Conservation (phyloP, 2,113 vertebrate genomes). For the Zeus faber region DNA sequence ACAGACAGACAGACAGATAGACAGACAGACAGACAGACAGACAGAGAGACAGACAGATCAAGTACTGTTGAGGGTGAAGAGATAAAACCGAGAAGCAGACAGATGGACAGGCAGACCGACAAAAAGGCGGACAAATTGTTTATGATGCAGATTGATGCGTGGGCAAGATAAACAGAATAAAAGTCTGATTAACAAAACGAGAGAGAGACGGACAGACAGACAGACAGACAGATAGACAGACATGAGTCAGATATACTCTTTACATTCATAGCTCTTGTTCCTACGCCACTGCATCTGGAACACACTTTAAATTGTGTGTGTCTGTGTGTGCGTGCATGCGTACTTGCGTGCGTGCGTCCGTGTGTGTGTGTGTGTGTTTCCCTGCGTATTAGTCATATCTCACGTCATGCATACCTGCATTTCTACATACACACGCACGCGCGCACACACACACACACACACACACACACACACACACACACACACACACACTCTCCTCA, state of each 20-base stretch:
- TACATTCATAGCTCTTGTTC: slow-evolving; percentile 35
- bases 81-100: too few species aligned
- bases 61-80: too few species aligned
- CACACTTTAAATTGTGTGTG: slow-evolving; percentile 4
- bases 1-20: not conserved
- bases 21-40: not conserved
- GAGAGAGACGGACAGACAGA: not conserved
- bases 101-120: too few species aligned
- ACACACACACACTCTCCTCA: slow-evolving; percentile 32
- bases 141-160: too few species aligned
- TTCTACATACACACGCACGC: too few species aligned
- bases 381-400: slow-evolving; percentile 32
- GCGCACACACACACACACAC: too few species aligned
- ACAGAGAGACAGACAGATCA: not conserved
- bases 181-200: too few species aligned
- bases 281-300: slow-evolving; percentile 30
- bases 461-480: slow-evolving; percentile 36
- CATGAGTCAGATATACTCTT: too few species aligned
- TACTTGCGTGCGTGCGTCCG: not conserved
- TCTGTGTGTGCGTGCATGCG: not conserved
- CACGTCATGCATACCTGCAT: slow-evolving; percentile 30
- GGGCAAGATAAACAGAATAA: too few species aligned
- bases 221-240: not conserved
- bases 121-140: too few species aligned
- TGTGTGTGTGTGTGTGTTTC: not conserved